Conservation (phyloP, 1,140 invertebrate species). For the Colletes gigas region DNA sequence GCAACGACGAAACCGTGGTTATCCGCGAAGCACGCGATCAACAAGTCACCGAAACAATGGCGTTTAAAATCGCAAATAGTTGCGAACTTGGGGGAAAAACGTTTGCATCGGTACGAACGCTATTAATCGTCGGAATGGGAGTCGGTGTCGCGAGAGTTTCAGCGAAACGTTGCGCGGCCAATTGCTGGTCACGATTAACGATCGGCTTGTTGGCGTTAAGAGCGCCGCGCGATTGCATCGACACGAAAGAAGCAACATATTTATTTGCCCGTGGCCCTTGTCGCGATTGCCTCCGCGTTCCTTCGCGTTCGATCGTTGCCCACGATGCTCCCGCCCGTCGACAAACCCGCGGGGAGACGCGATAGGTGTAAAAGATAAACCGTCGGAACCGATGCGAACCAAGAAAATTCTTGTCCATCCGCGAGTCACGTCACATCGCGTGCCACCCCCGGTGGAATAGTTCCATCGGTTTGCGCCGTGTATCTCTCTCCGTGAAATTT, state of each 20-base stretch:
- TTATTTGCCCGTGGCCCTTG: not conserved
- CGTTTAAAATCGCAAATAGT: no score
- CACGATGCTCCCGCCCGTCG: not conserved
- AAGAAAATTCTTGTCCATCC: slow-evolving; percentile 48
- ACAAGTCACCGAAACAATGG: no score
- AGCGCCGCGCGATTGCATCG: slow-evolving; percentile 5
- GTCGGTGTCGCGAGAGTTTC: no score
- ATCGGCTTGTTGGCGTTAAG: slow-evolving; percentile 11
- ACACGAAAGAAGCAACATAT: not conserved
- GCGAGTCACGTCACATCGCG: slow-evolving; percentile 61
- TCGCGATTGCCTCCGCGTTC: not conserved
- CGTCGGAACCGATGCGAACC: slow-evolving; percentile 17
- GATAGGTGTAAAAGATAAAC: slow-evolving; percentile 56
- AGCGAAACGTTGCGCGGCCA: not conserved
- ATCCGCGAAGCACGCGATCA: no score
- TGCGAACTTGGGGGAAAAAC: no score
- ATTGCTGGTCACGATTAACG: slow-evolving; percentile 16
- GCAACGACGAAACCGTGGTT: not conserved
- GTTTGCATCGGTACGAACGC: no score
- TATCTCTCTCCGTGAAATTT: slow-evolving; percentile 39
- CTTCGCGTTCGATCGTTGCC: not conserved
- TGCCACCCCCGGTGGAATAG: slow-evolving; percentile 39
- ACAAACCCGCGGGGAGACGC: slow-evolving; percentile 16
- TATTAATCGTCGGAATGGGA: no score
- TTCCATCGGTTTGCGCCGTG: slow-evolving; percentile 39